Percentiles rank a stretch among this genome's conserved stretches.
Evolutionary conservation across 2,888 invertebrate species (phyloP).

Genomic region (Nasonovia ribisnigri): DNA sequence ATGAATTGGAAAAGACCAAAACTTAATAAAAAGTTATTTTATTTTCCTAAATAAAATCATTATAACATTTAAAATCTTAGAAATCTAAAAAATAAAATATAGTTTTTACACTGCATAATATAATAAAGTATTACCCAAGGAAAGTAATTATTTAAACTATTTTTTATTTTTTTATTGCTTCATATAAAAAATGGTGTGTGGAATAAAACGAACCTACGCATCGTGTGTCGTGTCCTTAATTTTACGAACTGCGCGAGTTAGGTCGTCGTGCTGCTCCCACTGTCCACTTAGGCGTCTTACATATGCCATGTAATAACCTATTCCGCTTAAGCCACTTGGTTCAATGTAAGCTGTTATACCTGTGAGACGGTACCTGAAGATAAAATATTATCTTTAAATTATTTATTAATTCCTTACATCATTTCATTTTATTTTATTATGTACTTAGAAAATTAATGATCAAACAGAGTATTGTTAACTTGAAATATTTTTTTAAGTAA

Average conservation of each 20-base stretch:
- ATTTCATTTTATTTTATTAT: not conserved
- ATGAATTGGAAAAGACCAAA: too few species aligned
- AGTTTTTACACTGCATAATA: too few species aligned
- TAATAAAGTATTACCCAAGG: too few species aligned
- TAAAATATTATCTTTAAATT: not conserved
- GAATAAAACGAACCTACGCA: not conserved
- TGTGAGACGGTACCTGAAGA: not conserved
- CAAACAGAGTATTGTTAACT: too few species aligned
- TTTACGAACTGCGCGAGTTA: not conserved
- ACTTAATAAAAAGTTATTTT: too few species aligned
- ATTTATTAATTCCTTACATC: not conserved
- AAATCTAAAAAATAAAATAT: too few species aligned
- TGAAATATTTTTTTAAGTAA: too few species aligned
- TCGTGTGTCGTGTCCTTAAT: not conserved
- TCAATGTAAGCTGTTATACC: not conserved
- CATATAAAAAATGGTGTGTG: not conserved
- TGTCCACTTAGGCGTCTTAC: not conserved
- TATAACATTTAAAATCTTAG: too few species aligned
- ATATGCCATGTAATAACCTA: constrained; percentile 5
- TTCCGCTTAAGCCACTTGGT: not conserved
- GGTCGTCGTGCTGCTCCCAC: not conserved
- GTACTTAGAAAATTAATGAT: not conserved
- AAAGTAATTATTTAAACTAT: too few species aligned
- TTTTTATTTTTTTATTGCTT: not conserved
- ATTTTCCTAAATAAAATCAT: too few species aligned